Conservation (phyloP, 2,797 vertebrate species). For the Gastrophryne carolinensis region DNA sequence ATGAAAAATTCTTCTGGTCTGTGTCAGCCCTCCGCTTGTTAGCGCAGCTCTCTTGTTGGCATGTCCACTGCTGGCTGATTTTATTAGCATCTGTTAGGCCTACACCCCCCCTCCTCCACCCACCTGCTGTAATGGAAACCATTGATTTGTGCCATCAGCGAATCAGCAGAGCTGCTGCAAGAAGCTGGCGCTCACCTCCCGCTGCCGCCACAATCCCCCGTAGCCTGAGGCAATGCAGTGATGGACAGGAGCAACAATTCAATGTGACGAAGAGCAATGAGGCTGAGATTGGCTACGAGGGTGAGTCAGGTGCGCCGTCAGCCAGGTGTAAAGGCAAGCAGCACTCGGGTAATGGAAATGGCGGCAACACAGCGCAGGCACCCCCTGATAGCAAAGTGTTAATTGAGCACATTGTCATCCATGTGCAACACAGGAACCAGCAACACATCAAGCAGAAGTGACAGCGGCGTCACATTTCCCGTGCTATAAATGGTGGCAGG, state of each 20-base stretch:
- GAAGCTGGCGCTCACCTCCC: not conserved
- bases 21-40: too few relatives aligned
- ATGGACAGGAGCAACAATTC: conserved; percentile 30
- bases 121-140: conserved; percentile 36
- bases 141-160: conserved; percentile 34
- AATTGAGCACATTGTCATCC: not conserved
- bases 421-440: not conserved
- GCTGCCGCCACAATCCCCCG: not conserved
- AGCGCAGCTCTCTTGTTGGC: not conserved
- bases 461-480: not conserved
- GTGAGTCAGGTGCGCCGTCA: not conserved
- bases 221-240: not conserved
- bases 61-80: conserved; percentile 11
- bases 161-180: not conserved
- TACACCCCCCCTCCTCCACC: not conserved
- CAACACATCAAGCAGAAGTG: not conserved
- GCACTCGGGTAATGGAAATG: not conserved
- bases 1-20: too few relatives aligned
- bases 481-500: not conserved
- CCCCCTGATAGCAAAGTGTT: not conserved
- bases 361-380: not conserved
- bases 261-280: conserved; percentile 43
- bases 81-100: conserved; percentile 1
- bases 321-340: not conserved
- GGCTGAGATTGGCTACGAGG: not conserved